Evolutionary conservation across 2,113 vertebrate species (phyloP).

Genomic region (Labeo catla): DNA sequence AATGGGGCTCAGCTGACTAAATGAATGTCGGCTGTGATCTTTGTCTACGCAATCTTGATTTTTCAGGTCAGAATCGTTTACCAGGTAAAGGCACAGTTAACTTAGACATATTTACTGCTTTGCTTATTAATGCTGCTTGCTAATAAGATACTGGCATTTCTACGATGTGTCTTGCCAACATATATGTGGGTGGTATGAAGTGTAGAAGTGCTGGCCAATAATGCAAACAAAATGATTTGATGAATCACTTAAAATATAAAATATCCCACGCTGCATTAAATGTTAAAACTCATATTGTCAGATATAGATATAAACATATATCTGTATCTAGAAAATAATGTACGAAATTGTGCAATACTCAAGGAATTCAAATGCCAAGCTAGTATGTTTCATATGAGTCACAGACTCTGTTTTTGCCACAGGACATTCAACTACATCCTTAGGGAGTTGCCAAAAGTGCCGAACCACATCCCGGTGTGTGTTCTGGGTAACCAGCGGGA

Average conservation of each 20-base stretch:
- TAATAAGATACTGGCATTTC: neutral
- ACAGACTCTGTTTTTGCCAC: neutral
- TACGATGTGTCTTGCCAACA: neutral
- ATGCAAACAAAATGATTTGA: neutral
- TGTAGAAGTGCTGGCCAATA: neutral
- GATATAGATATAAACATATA: neutral
- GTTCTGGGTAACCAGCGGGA: constrained; percentile 88
- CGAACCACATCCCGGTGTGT: constrained; percentile 84
- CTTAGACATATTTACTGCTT: neutral
- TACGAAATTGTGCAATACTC: neutral
- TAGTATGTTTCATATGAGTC: constrained; percentile 2
- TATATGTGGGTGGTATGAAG: neutral
- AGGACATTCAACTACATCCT: constrained; percentile 89
- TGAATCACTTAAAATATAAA: neutral
- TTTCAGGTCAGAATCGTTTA: neutral
- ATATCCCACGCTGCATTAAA: neutral
- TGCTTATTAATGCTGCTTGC: neutral
- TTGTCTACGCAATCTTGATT: neutral
- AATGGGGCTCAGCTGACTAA: neutral
- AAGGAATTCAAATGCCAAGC: neutral
- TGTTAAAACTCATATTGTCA: neutral
- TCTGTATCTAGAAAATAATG: neutral
- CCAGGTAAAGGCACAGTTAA: neutral
- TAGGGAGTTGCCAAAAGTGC: constrained; percentile 86
- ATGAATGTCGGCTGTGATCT: neutral